phyloP scores from a whole-genome alignment of 2,113 vertebrate genomes.

The Tupaia tana region DNA sequence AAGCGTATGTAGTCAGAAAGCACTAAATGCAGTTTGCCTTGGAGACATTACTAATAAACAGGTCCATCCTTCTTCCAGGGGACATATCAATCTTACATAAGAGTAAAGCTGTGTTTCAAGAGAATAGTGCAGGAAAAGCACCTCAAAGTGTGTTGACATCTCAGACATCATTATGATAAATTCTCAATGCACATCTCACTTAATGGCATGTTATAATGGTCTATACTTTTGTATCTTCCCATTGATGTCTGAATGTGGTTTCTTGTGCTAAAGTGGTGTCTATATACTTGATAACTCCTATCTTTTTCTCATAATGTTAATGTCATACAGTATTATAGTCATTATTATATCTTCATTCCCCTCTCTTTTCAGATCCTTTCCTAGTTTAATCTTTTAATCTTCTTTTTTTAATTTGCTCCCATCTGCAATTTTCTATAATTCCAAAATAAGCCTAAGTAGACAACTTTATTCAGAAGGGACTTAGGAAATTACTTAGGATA shows the following conservation, averaged over 20 bases:
- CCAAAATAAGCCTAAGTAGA: constrained; percentile 78
- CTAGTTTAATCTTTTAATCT: constrained; percentile 64
- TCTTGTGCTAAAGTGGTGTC: neutral
- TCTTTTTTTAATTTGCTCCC: constrained; percentile 71
- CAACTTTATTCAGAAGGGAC: constrained; percentile 69
- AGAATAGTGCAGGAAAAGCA: neutral
- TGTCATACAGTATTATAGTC: neutral
- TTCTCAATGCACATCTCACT: neutral
- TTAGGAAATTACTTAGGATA: constrained; percentile 64
- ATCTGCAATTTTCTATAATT: constrained; percentile 80
- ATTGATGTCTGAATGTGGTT: neutral
- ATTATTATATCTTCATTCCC: neutral
- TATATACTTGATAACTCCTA: neutral
- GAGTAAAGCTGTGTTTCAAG: neutral
- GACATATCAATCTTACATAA: neutral
- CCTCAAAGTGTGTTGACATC: neutral
- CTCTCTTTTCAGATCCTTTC: neutral
- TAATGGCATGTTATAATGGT: neutral
- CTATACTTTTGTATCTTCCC: neutral
- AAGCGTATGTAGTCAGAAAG: neutral
- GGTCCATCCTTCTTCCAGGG: neutral
- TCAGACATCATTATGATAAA: neutral
- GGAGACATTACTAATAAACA: neutral
- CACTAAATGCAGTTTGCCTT: neutral
- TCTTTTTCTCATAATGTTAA: neutral